These are phyloP conservation scores for Artibeus jamaicensis DNA, from an alignment of 2,797 vertebrate genomes.

Conservation along the genomic window DNA sequence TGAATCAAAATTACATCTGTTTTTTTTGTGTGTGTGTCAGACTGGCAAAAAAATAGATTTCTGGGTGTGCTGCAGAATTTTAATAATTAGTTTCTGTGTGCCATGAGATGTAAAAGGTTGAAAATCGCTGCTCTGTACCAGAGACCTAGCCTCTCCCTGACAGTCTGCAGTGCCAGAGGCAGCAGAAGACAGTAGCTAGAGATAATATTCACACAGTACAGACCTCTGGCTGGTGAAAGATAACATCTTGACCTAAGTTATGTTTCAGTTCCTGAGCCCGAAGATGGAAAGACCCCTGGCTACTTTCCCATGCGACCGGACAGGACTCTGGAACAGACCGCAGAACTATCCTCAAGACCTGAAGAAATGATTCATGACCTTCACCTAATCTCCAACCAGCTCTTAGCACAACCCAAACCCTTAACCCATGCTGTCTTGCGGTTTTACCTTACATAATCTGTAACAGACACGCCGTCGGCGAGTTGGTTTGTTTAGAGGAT, in stretches of 20 bases:
- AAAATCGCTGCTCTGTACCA: neutral
- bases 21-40: neutral
- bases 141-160: neutral
- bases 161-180: neutral
- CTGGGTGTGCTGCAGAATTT: no score
- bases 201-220: neutral
- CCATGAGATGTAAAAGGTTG: neutral
- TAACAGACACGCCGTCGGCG: neutral
- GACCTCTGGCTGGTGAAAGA: neutral
- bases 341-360: neutral
- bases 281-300: neutral
- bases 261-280: neutral
- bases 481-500: neutral
- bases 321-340: neutral
- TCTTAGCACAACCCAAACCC: neutral
- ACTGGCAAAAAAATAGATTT: neutral
- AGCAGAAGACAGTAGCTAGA: neutral
- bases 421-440: neutral
- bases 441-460: neutral
- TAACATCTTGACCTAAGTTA: neutral
- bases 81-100: neutral
- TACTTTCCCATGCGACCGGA: neutral
- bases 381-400: neutral
- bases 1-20: neutral
- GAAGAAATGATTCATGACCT: neutral